Evolutionary conservation across 2,113 vertebrate species (phyloP).

Genomic region (Gobiocypris rarus): DNA sequence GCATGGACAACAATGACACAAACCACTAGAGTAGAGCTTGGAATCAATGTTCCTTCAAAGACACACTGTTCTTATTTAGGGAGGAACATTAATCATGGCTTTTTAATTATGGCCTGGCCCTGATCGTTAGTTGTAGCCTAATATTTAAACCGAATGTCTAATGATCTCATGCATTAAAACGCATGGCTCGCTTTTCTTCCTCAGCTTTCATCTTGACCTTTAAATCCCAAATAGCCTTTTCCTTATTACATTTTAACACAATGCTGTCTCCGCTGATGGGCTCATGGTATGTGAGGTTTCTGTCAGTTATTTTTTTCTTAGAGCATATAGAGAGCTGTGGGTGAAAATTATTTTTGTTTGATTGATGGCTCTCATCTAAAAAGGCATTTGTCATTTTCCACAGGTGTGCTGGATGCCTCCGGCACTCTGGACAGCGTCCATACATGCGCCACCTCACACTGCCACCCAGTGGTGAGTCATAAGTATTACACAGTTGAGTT

Average conservation of each 20-base stretch:
- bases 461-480: conserved; percentile 62
- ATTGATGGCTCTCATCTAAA: conserved; percentile 59
- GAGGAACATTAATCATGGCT: conserved; percentile 1
- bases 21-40: background rate
- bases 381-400: conserved; percentile 53
- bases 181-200: conserved; percentile 3
- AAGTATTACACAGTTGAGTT: background rate
- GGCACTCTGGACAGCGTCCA: background rate
- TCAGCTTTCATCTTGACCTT: conserved; percentile 42
- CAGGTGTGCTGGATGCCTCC: background rate
- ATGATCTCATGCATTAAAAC: conserved; percentile 30
- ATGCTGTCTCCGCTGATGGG: conserved; percentile 39
- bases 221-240: conserved; percentile 56
- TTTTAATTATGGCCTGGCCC: conserved; percentile 34
- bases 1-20: conserved; percentile 3
- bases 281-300: conserved; percentile 34
- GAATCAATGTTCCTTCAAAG: conserved; percentile 39
- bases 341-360: conserved; percentile 50
- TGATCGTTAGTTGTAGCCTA: background rate
- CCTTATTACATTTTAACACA: conserved; percentile 64
- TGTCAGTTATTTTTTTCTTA: conserved; percentile 59
- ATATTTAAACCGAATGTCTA: conserved; percentile 19
- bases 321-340: conserved; percentile 38
- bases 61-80: background rate
- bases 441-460: conserved; percentile 50